These are phyloP conservation scores for Archocentrus centrarchus DNA, from an alignment of 2,113 vertebrate species.

Conservation along the genomic window DNA sequence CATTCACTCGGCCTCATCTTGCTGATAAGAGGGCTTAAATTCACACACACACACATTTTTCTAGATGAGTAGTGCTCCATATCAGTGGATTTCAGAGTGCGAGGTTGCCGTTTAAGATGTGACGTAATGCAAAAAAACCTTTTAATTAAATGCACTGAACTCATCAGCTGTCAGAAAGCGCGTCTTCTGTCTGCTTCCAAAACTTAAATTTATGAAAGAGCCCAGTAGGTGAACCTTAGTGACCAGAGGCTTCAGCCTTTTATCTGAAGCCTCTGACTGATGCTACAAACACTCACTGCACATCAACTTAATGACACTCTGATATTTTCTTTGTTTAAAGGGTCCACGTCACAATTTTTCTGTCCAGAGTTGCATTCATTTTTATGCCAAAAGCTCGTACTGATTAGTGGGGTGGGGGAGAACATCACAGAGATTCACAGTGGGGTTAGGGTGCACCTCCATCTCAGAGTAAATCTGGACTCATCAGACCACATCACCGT, in stretches of 20 bases:
- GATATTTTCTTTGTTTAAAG: background rate
- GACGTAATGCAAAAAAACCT: background rate
- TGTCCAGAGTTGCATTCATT: background rate
- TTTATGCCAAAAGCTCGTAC: background rate
- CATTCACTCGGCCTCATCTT: slow-evolving; percentile 11
- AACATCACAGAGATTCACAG: background rate
- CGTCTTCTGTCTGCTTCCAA: background rate
- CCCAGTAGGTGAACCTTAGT: background rate
- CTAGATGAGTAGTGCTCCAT: slow-evolving; percentile 8
- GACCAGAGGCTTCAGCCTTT: background rate
- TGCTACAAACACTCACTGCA: background rate
- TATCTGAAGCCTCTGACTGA: background rate
- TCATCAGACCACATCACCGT: background rate
- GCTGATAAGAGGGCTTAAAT: slow-evolving; percentile 24
- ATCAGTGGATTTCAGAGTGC: slow-evolving; percentile 23
- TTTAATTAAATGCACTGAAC: background rate
- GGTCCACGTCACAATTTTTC: background rate
- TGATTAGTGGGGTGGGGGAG: background rate
- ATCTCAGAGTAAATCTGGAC: background rate
- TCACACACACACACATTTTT: background rate
- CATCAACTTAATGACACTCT: background rate
- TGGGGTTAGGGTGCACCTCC: background rate
- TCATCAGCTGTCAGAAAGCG: background rate
- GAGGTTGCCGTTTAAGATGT: background rate
- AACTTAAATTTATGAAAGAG: accelerated